A percentile compares a stretch with the other conserved stretches of the same genome.
Conservation (phyloP, 2,113 vertebrate species). For the Lonchura striata region DNA sequence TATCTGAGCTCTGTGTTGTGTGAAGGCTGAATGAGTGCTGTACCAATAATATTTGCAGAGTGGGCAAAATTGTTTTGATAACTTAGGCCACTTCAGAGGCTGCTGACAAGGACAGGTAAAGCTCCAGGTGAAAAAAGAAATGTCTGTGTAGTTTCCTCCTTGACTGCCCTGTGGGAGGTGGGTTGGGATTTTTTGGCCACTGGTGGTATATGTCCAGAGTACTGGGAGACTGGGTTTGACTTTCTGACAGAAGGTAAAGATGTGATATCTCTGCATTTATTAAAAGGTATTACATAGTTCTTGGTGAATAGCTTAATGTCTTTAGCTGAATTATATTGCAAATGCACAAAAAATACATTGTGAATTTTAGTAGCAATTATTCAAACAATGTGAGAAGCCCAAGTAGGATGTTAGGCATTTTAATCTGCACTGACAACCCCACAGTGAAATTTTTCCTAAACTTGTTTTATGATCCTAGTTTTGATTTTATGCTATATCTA, state of each 20-base stretch:
- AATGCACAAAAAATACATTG: neutral
- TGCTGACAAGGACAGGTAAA: neutral
- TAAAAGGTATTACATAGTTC: neutral
- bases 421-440: neutral
- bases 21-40: neutral
- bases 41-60: neutral
- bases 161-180: neutral
- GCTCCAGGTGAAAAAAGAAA: neutral
- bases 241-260: neutral
- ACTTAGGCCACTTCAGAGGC: neutral
- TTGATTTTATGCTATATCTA: neutral
- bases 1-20: neutral
- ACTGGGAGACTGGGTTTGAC: neutral
- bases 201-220: neutral
- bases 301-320: neutral
- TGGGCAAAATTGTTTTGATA: neutral
- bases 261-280: neutral
- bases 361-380: neutral
- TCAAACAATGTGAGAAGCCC: neutral
- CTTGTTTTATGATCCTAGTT: neutral
- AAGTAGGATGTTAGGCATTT: neutral
- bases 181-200: neutral
- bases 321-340: neutral
- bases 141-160: neutral
- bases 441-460: neutral